A percentile compares a stretch with the other conserved stretches of the same genome.
phyloP scores from a whole-genome alignment of 2,113 vertebrate genomes.

The Solea senegalensis region DNA sequence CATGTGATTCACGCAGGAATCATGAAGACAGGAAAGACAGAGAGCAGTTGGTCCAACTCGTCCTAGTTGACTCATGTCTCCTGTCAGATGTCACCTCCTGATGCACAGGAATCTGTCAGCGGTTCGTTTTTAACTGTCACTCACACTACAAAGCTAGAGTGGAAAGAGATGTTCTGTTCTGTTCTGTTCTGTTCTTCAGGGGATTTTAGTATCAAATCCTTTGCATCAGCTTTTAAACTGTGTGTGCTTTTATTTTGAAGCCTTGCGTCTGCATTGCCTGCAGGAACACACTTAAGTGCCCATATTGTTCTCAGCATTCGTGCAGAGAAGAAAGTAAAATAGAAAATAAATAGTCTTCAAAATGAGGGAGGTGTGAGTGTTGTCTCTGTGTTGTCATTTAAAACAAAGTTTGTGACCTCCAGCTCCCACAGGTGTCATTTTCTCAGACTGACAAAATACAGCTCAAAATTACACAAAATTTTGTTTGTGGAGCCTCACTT shows the following conservation, averaged over 20 bases:
- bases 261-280: too few species aligned
- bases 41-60: conserved; percentile 18
- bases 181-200: not conserved
- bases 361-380: too few species aligned
- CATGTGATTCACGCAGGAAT: conserved; percentile 42
- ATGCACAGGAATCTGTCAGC: conserved; percentile 42
- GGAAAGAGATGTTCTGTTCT: not conserved
- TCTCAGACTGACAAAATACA: not conserved
- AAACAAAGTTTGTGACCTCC: not conserved
- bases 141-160: not conserved
- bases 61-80: conserved; percentile 22
- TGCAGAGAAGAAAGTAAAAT: too few species aligned
- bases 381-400: not conserved
- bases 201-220: not conserved
- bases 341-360: too few species aligned
- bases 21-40: conserved; percentile 14
- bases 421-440: not conserved
- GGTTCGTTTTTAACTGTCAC: not conserved
- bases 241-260: not conserved
- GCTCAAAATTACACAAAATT: too few species aligned
- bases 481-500: too few species aligned
- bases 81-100: conserved; percentile 45
- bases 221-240: not conserved
- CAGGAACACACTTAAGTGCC: too few species aligned
- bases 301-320: too few species aligned